phyloP scores from a whole-genome alignment of 1,140 invertebrate species.

The Gryllus bimaculatus region DNA sequence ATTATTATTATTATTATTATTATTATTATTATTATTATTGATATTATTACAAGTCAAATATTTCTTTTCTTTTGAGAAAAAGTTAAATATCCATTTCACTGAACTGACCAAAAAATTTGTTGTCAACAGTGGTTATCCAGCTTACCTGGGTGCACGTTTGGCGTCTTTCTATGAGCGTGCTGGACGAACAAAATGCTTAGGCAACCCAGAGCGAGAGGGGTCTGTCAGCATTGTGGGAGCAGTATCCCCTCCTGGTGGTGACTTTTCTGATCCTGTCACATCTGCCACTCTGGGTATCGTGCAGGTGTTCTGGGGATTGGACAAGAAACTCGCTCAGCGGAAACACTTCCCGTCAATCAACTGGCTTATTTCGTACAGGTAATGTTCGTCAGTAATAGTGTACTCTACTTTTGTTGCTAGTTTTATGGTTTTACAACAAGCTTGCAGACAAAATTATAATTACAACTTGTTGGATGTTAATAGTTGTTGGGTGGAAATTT shows the following conservation, averaged over 20 bases:
- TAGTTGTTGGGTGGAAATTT: no score
- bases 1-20: no score
- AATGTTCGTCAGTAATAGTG: background rate
- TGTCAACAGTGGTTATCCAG: constrained; percentile 84
- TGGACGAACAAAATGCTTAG: constrained; percentile 93
- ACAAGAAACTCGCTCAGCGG: constrained; percentile 97
- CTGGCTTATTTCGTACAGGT: constrained; percentile 97
- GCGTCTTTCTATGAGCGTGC: constrained; percentile 99
- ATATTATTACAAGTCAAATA: no score
- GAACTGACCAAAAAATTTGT: background rate
- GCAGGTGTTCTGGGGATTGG: constrained; percentile 99
- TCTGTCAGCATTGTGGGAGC: constrained; percentile 99
- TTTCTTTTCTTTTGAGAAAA: no score
- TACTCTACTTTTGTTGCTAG: no score
- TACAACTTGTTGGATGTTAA: no score
- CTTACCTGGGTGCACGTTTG: constrained; percentile 93
- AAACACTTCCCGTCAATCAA: constrained; percentile 99
- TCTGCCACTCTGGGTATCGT: constrained; percentile 98
- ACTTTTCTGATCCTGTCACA: constrained; percentile 99
- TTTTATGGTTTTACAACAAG: no score
- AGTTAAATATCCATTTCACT: no score
- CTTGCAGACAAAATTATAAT: no score
- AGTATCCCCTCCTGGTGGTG: constrained; percentile 98
- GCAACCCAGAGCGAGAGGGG: constrained; percentile 95
- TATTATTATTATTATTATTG: no score